Conservation (phyloP, 1,140 invertebrate genomes). For the Charaxes varanes region DNA sequence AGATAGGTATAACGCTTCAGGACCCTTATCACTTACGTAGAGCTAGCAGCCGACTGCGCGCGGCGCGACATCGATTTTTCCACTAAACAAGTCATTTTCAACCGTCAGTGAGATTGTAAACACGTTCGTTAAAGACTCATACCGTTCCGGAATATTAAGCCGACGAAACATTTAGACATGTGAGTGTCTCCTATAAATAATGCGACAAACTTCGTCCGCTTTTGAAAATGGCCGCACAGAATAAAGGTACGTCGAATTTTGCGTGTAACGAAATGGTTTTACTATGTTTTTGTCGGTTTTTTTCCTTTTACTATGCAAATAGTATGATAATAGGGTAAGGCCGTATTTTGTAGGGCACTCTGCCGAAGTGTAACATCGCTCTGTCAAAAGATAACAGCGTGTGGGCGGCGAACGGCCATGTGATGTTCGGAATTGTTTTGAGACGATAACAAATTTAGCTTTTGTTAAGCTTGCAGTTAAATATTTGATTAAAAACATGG, state of each 20-base stretch:
- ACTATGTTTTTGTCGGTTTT: not conserved
- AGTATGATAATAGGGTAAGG: conserved; percentile 26
- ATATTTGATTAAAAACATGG: too few species aligned
- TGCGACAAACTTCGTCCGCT: conserved; percentile 35
- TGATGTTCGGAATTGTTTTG: conserved; percentile 56
- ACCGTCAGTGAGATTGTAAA: conserved; percentile 59
- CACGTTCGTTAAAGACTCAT: conserved; percentile 46
- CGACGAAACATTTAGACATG: conserved; percentile 33
- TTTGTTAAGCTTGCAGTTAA: conserved; percentile 2
- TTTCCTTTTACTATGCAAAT: conserved; percentile 27
- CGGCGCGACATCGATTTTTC: conserved; percentile 68
- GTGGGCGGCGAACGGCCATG: conserved; percentile 56
- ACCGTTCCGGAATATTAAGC: conserved; percentile 21
- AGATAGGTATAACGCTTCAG: conserved; percentile 23
- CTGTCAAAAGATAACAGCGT: conserved; percentile 47
- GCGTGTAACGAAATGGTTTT: conserved; percentile 1
- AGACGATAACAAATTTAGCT: conserved; percentile 6
- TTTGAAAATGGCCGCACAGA: conserved; percentile 55
- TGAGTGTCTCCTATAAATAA: conserved; percentile 47
- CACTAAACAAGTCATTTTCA: conserved; percentile 60
- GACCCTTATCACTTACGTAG: conserved; percentile 53
- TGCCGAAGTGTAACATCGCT: conserved; percentile 32
- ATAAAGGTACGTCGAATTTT: conserved; percentile 49
- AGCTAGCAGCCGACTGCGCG: conserved; percentile 50
- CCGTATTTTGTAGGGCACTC: conserved; percentile 28